A percentile compares a stretch with the other conserved stretches of the same genome.
Evolutionary conservation across 2,888 invertebrate genomes (phyloP).

Genomic region (Noctua janthe): DNA sequence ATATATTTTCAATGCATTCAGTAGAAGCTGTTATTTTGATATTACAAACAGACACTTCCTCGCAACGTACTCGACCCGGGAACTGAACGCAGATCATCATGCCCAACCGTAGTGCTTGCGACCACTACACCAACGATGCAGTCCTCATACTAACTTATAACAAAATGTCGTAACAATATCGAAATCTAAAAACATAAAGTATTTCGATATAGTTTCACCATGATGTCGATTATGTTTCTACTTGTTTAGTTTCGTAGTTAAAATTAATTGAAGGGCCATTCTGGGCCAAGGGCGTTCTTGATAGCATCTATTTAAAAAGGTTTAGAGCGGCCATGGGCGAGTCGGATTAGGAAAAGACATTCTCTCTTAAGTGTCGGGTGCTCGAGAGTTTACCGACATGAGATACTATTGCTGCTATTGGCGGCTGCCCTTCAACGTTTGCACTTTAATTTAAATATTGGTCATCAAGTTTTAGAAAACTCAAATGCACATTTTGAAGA

Average conservation of each 20-base stretch:
- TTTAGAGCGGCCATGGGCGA: slow-evolving; percentile 25
- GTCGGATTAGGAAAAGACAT: slow-evolving; percentile 27
- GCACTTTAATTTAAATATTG: neutral
- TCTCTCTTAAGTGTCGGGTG: slow-evolving; percentile 4
- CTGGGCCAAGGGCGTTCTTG: slow-evolving; percentile 27
- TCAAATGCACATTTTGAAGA: too few species aligned
- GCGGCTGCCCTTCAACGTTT: neutral
- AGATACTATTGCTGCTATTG: neutral
- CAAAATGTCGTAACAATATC: neutral
- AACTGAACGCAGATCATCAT: too few species aligned
- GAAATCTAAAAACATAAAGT: neutral
- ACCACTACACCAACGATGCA: too few species aligned
- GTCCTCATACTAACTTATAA: too few species aligned
- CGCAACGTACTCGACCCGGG: too few species aligned
- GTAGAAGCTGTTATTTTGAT: too few species aligned
- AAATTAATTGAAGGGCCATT: slow-evolving; percentile 27
- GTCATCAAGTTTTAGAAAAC: neutral
- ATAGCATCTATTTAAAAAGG: slow-evolving; percentile 19
- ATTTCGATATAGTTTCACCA: slow-evolving; percentile 26
- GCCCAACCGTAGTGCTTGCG: too few species aligned
- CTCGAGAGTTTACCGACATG: neutral
- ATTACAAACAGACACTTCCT: too few species aligned
- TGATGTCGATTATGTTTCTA: neutral
- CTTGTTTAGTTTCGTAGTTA: slow-evolving; percentile 10
- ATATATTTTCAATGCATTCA: too few species aligned